These are phyloP conservation scores for Musca domestica DNA, from an alignment of 1,140 invertebrate species.

Conservation along the genomic window DNA sequence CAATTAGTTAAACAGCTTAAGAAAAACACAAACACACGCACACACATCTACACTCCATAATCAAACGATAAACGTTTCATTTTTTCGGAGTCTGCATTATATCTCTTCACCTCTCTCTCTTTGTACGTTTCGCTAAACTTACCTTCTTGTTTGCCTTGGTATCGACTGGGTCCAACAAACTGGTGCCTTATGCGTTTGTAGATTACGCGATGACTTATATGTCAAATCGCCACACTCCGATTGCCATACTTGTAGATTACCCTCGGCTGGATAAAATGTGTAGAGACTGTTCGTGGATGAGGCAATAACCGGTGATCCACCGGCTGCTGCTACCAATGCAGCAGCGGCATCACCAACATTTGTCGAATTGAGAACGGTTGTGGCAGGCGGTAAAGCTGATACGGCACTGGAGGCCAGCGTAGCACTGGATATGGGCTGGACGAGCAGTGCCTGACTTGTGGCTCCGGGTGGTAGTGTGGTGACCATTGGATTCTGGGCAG, in stretches of 20 bases:
- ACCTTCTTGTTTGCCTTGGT: constrained; percentile 53
- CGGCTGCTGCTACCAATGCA: constrained; percentile 30
- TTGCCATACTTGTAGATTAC: constrained; percentile 51
- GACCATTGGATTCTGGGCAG: constrained; percentile 6
- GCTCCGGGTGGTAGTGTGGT: constrained; percentile 27
- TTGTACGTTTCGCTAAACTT: constrained; percentile 30
- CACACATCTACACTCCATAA: not conserved
- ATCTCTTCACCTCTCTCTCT: not conserved
- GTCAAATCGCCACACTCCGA: constrained; percentile 50
- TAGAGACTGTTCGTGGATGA: constrained; percentile 51
- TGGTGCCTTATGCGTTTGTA: constrained; percentile 50
- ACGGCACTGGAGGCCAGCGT: constrained; percentile 34
- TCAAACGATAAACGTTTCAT: not conserved
- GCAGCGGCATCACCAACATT: constrained; percentile 36
- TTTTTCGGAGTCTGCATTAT: not conserved
- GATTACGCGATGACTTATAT: constrained; percentile 51
- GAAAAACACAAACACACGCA: not conserved
- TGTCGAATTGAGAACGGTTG: constrained; percentile 27
- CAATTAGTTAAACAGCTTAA: constrained; percentile 7
- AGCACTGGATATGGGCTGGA: constrained; percentile 50
- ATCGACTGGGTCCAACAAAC: constrained; percentile 54
- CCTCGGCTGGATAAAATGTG: constrained; percentile 53
- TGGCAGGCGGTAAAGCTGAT: constrained; percentile 23
- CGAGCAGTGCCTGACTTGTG: constrained; percentile 40
- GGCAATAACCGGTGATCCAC: constrained; percentile 45